Base-by-base conservation (phyloP, 2,797 vertebrate genomes). In the Enteromius argenteus region DNA sequence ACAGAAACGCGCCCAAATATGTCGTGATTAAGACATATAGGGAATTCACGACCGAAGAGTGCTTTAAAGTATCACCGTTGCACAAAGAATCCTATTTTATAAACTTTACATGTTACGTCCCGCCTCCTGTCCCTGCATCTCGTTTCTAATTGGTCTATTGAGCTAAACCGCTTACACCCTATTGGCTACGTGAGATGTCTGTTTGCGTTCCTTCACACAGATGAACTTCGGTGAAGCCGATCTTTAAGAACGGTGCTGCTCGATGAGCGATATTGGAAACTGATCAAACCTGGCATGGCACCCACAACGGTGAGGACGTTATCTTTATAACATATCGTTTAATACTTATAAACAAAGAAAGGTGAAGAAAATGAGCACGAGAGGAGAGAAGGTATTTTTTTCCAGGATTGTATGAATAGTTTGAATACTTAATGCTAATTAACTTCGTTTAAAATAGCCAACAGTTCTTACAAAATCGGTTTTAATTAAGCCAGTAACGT, bases 241-340 rank as follows among this genome's bases (percentile, higher is more conserved):
- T 74, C 53, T 80, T 82, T 74, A 62, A 66, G 83, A 39, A 83
- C 68, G 27, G 64, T 8, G 64, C 62, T 69, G 39, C 78, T 83
- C 39, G 86, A 83, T 88, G 80, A 81, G 49, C 68, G 76, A 83
- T 60, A 81, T 58, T 79, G 78, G 82, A 84, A 79, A 66, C 60
- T 80, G 76, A 89, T 84, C 86, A 77, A 80, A 85, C 74, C 85
- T 83, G 85, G 81, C 83, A 90, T 90, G 89, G 87, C 89, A 85
- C 89, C 89, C 72, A 90, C 89, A 14, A 87, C 87, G 88, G 89
- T 90, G 81, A 86, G 87, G 71, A 21, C 23, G 21, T 46, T 27
- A 3, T 81, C 44, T 75, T 68, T 84, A 44, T 44, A 74, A 78
- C 32, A 15, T 30, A 27, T 53, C 17, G 11, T 19, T 66, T 37